A percentile compares a stretch with the other conserved stretches of the same genome.
phyloP scores from a whole-genome alignment of 2,888 invertebrate genomes.

The Nemurella pictetii region DNA sequence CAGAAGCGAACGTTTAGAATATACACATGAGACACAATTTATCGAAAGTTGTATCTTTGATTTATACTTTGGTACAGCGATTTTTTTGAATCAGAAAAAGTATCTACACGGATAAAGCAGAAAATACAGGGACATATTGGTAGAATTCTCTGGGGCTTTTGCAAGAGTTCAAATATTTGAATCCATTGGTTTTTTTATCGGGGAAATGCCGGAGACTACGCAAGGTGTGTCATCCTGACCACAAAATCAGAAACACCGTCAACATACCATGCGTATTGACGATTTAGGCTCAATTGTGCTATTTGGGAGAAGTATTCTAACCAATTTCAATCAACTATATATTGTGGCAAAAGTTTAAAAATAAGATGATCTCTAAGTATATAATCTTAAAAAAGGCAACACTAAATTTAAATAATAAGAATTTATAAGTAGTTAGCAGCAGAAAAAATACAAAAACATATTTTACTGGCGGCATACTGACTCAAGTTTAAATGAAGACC shows the following conservation, averaged over 20 bases:
- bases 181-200: background rate
- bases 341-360: no score
- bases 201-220: background rate
- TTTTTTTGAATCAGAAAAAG: background rate
- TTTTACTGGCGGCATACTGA: no score
- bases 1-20: background rate
- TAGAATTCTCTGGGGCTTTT: background rate
- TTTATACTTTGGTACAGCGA: background rate
- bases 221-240: background rate
- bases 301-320: background rate
- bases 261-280: background rate
- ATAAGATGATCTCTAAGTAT: no score
- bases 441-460: no score
- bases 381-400: no score
- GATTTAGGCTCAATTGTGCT: background rate
- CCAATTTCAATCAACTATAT: background rate
- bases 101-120: background rate
- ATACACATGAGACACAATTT: background rate
- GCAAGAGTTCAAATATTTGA: background rate
- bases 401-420: no score
- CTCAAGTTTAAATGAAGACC: no score
- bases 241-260: background rate
- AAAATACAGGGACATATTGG: background rate
- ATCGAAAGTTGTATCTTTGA: background rate
- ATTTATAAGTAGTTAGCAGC: no score